phyloP scores from a whole-genome alignment of 2,888 invertebrate species.

The Drosophila austrosaltans region DNA sequence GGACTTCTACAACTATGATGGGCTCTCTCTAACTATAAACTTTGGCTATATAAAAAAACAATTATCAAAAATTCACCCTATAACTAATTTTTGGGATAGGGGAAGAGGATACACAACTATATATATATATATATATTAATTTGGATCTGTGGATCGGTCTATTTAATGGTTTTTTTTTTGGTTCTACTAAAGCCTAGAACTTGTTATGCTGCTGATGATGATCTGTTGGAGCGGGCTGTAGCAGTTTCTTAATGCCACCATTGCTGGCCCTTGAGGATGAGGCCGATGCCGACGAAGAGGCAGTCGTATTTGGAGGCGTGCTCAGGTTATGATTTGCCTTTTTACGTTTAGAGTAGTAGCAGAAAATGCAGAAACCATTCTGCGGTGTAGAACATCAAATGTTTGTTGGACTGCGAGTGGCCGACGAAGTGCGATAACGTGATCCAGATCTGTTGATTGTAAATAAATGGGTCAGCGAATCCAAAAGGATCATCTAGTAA shows the following conservation, averaged over 20 bases:
- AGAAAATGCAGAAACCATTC: slow-evolving; percentile 83
- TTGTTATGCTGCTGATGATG: slow-evolving; percentile 60
- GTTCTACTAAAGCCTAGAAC: slow-evolving; percentile 52
- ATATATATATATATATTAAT: slow-evolving; percentile 7
- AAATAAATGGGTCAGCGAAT: background rate
- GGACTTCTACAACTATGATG: slow-evolving; percentile 36
- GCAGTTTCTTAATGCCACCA: slow-evolving; percentile 56
- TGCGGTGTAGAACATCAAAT: slow-evolving; percentile 84
- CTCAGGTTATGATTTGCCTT: slow-evolving; percentile 41
- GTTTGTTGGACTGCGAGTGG: slow-evolving; percentile 83
- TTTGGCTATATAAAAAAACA: slow-evolving; percentile 59
- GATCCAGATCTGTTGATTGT: slow-evolving; percentile 73
- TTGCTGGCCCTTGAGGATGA: slow-evolving; percentile 71
- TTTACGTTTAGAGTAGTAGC: slow-evolving; percentile 81
- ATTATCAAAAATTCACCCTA: slow-evolving; percentile 58
- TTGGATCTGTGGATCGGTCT: slow-evolving; percentile 1
- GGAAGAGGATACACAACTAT: background rate
- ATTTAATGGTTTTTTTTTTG: too few species aligned
- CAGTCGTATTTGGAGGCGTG: slow-evolving; percentile 59
- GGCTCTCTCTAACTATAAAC: slow-evolving; percentile 29
- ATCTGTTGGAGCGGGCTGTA: slow-evolving; percentile 43
- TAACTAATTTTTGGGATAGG: slow-evolving; percentile 23
- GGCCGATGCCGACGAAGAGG: slow-evolving; percentile 70
- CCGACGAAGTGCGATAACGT: slow-evolving; percentile 81
- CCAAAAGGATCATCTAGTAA: background rate